phyloP scores from a whole-genome alignment of 2,888 invertebrate species.

The Acanthopleura granulata region DNA sequence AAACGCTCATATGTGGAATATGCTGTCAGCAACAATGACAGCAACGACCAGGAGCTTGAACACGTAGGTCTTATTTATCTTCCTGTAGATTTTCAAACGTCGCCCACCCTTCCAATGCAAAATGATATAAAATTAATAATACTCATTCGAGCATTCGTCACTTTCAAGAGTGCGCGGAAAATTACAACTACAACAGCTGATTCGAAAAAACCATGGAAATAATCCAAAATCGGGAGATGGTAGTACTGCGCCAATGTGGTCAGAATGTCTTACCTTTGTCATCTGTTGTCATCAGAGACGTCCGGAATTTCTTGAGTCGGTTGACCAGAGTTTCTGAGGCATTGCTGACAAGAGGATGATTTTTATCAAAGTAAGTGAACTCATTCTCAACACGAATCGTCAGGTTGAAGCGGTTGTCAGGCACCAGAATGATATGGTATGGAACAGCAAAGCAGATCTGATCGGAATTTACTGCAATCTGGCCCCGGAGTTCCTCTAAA shows the following conservation, averaged over 20 bases:
- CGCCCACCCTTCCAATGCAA: constrained; percentile 27
- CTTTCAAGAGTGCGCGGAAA: constrained; percentile 44
- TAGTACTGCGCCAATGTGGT: no score
- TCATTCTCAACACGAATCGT: constrained; percentile 46
- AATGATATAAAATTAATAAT: constrained; percentile 28
- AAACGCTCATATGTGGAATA: constrained; percentile 28
- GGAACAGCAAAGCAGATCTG: constrained; percentile 23
- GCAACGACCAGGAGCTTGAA: constrained; percentile 31
- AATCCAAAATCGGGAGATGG: no score
- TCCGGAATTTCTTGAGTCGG: constrained; percentile 28
- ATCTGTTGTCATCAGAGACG: constrained; percentile 27
- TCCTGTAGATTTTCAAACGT: constrained; percentile 38
- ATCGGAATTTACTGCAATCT: constrained; percentile 32
- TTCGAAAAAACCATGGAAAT: constrained; percentile 35
- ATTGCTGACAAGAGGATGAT: constrained; percentile 37
- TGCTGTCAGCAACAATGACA: constrained; percentile 29
- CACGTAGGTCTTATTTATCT: constrained; percentile 37
- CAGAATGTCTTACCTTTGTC: constrained; percentile 22
- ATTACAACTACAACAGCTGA: constrained; percentile 38
- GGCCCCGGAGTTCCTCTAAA: constrained; percentile 35
- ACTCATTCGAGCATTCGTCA: constrained; percentile 40
- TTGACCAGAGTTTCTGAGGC: constrained; percentile 38
- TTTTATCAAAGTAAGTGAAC: constrained; percentile 48
- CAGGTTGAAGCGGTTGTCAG: constrained; percentile 31
- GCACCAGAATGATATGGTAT: constrained; percentile 37